phyloP scores from a whole-genome alignment of 2,888 invertebrate genomes.

The Tiphia femorata region DNA sequence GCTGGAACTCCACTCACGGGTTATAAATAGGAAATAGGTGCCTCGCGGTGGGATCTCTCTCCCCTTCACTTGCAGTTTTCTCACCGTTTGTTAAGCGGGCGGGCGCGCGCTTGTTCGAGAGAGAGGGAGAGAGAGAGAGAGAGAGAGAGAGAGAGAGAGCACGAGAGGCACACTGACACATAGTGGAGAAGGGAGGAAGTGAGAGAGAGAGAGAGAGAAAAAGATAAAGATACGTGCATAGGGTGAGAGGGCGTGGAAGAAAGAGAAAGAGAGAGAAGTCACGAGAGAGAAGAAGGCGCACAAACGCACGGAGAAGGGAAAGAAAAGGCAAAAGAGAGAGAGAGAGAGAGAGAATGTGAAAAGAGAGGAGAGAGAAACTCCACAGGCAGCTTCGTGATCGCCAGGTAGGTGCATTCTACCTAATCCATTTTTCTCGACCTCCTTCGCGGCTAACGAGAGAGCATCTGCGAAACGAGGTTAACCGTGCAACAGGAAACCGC shows the following conservation, averaged over 20 bases:
- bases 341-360: too few species aligned
- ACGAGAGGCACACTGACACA: too few species aligned
- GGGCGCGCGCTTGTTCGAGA: background rate
- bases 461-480: conserved; percentile 49
- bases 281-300: too few species aligned
- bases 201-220: background rate
- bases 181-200: too few species aligned
- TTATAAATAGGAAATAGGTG: conserved; percentile 43
- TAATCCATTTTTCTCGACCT: conserved; percentile 54
- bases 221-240: background rate
- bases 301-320: too few species aligned
- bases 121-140: background rate
- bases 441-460: conserved; percentile 48
- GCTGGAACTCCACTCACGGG: conserved; percentile 35
- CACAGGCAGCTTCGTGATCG: conserved; percentile 12
- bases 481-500: conserved; percentile 50
- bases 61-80: conserved; percentile 47
- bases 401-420: conserved; percentile 32
- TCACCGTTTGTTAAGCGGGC: conserved; percentile 41
- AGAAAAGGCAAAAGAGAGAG: too few species aligned
- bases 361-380: too few species aligned
- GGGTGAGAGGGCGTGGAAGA: background rate
- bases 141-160: background rate
- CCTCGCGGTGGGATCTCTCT: conserved; percentile 31
- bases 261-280: too few species aligned